Evolutionary conservation across 2,113 vertebrate genomes (phyloP).

Genomic region (Phylloscopus trochilus): DNA sequence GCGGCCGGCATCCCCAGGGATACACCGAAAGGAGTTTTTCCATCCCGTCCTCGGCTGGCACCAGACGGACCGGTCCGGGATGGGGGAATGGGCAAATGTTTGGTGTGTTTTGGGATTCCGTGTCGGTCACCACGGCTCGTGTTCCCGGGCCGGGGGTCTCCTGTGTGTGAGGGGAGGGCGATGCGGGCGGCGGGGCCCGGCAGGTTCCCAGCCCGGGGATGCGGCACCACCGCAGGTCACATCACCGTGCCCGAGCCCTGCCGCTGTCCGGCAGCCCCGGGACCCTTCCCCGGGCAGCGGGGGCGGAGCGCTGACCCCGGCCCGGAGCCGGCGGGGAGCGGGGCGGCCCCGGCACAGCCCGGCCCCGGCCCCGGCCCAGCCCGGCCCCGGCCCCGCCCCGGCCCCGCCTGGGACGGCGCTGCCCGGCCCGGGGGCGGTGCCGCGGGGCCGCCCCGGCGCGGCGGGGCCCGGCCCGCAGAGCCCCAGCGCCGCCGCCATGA

Average conservation of each 20-base stretch:
- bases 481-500: no score
- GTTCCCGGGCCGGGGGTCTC: background rate
- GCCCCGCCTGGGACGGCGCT: background rate
- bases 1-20: fast-evolving
- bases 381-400: no score
- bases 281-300: background rate
- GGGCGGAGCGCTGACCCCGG: background rate
- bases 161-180: no score
- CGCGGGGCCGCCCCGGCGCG: no score
- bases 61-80: fast-evolving
- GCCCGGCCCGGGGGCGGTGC: background rate
- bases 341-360: background rate
- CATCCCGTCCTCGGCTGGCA: background rate
- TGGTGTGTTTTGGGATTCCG: fast-evolving
- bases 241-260: fast-evolving
- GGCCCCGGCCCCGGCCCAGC: background rate
- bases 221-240: background rate
- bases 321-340: no score
- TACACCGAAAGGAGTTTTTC: background rate
- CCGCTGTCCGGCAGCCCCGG: background rate
- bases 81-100: background rate
- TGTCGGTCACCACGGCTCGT: fast-evolving
- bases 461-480: no score
- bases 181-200: no score
- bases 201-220: background rate